Evolutionary conservation across 2,113 vertebrate genomes (phyloP).

Genomic region (Herpetotheres cachinnans): DNA sequence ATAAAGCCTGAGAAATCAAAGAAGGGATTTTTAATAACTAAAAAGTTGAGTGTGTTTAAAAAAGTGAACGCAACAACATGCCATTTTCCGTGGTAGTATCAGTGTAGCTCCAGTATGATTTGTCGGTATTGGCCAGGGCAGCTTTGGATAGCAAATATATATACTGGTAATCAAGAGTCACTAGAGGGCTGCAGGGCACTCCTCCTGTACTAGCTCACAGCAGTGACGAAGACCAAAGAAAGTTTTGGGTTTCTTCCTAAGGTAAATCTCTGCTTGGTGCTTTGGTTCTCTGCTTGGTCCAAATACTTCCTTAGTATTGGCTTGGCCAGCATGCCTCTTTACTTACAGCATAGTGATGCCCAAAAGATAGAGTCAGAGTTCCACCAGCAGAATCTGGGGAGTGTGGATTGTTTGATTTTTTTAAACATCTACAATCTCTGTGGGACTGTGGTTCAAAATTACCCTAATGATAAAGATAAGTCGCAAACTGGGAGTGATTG

Average conservation of each 20-base stretch:
- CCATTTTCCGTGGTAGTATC: background rate
- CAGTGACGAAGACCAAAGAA: background rate
- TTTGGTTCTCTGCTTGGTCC: background rate
- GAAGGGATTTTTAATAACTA: background rate
- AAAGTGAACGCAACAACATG: background rate
- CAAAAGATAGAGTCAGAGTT: conserved; percentile 38
- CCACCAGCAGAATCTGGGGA: background rate
- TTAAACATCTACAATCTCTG: background rate
- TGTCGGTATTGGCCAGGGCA: background rate
- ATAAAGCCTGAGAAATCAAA: background rate
- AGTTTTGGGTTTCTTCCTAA: background rate
- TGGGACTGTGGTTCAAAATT: background rate
- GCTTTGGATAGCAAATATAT: background rate
- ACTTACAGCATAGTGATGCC: background rate
- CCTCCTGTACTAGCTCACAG: background rate
- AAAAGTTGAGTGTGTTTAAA: background rate
- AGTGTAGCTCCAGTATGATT: background rate
- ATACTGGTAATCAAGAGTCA: background rate
- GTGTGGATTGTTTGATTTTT: background rate
- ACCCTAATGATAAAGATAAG: background rate
- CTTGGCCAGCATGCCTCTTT: background rate
- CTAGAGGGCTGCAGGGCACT: background rate
- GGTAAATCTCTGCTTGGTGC: background rate
- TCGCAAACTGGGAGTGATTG: background rate
- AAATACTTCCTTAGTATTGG: background rate